Conservation (phyloP, 2,888 invertebrate genomes). For the Homarus gammarus region DNA sequence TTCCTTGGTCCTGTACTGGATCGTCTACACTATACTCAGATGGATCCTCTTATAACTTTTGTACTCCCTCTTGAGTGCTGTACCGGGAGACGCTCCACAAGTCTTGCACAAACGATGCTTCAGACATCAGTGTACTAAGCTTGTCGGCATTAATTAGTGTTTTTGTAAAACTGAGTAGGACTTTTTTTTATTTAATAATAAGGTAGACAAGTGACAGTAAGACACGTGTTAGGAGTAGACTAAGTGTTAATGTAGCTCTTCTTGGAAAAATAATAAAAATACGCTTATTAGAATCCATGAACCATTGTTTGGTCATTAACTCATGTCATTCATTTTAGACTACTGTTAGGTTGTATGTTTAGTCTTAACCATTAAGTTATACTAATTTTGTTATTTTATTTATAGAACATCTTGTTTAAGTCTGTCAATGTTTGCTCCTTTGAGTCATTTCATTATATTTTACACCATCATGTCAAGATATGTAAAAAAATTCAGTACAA, state of each 20-base stretch:
- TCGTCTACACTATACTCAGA: not conserved
- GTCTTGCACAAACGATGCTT: constrained; percentile 68
- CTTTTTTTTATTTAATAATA: constrained; percentile 59
- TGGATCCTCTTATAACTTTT: not conserved
- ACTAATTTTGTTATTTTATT: constrained; percentile 70
- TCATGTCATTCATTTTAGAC: constrained; percentile 59
- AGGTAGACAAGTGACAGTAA: constrained; percentile 59
- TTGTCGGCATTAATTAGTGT: constrained; percentile 73
- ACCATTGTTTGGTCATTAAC: constrained; percentile 59
- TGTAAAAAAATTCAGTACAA: constrained; percentile 56
- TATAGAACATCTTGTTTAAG: constrained; percentile 57
- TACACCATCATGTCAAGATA: constrained; percentile 21
- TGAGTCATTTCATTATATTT: constrained; percentile 30
- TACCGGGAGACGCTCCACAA: constrained; percentile 33
- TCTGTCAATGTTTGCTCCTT: constrained; percentile 62
- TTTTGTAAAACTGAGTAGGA: constrained; percentile 71
- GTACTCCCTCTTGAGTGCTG: constrained; percentile 36
- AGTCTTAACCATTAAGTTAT: constrained; percentile 69
- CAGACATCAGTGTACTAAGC: constrained; percentile 68
- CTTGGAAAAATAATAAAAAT: constrained; percentile 70
- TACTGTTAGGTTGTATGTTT: constrained; percentile 69
- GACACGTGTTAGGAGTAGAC: constrained; percentile 61
- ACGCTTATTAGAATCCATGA: constrained; percentile 72
- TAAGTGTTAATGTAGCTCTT: constrained; percentile 71
- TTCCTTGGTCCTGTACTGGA: not conserved